Base-by-base conservation (phyloP, 30 jellyfish, hydroid and myxozoan genomes). In the Cassiopea andromeda region DNA sequence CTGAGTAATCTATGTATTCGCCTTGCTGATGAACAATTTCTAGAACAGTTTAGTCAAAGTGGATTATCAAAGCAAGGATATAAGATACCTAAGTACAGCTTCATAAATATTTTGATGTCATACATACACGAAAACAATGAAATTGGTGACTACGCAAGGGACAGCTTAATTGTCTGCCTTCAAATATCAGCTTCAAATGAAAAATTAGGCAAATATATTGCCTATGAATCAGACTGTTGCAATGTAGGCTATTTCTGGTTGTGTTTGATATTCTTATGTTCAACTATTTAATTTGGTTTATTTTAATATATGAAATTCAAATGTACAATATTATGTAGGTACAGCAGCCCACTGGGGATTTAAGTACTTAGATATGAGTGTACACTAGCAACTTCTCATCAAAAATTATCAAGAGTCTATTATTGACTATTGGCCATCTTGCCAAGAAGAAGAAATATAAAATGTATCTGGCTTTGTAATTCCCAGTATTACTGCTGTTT, bases 171-270 rank as follows among this genome's bases (percentile, higher is more conserved):
- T 1, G 59, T 85, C 47, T 94, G 97, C 86, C 69, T 87, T 64
- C 93, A 90, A 48, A 79, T 90, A 2, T 73, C 98, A 60, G 90
- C 90, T 12, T 78, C 64, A 43, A 80, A 90, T 75, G 94, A 75
- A 12, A 81, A 60, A 2, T 77, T 94, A 50, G 86, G 87, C 48
- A 81, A 94, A 59, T 94, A 61, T 69, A 85, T 94, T 17, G 87
- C 92, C 16, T 84, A 74, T 54, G 97, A 94, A 90, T 88, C 98
- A 6, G 97, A 82, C 78, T 94, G 94, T 60, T 94, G 97, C 87
- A 96, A 75, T 85, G 98, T 94, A 54, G 84, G 98, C 68, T 44
- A 71, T 2, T 46, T 60, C 13, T 38, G 15, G 19, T 19, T 10
- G 1, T 75, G n/a, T n/a, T n/a, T n/a, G n/a, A n/a, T n/a, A n/a